A percentile compares a stretch with the other conserved stretches of the same genome.
Conservation (phyloP, 2,888 invertebrate species). For the Pseudoips prasinana region DNA sequence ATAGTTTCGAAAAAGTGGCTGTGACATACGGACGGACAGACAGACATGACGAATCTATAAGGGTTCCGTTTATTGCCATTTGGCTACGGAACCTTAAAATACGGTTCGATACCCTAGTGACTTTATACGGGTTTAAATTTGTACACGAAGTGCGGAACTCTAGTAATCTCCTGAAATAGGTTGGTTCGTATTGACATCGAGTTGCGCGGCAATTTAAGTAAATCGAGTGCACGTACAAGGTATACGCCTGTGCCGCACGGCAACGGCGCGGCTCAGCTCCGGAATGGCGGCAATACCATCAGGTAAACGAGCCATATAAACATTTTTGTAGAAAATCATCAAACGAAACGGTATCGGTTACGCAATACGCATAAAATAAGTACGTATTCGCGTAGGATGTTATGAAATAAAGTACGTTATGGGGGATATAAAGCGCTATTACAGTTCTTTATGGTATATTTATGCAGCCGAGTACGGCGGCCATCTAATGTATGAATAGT, state of each 20-base stretch:
- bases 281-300: conserved; percentile 6
- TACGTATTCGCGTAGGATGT: conserved; percentile 10
- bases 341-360: conserved; percentile 22
- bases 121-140: no score
- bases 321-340: conserved; percentile 19
- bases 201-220: background rate
- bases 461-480: conserved; percentile 23
- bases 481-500: conserved; percentile 33
- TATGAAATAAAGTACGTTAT: conserved; percentile 31
- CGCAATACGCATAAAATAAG: conserved; percentile 16
- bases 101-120: no score
- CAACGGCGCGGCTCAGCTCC: background rate
- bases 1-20: no score
- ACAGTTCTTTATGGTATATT: conserved; percentile 31
- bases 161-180: no score
- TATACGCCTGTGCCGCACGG: background rate
- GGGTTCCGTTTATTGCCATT: no score
- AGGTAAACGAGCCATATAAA: conserved; percentile 15
- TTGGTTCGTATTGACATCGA: no score
- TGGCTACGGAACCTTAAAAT: no score
- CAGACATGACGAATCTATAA: no score
- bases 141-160: no score
- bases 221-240: background rate
- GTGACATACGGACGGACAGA: no score
- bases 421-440: conserved; percentile 28